Conservation (phyloP, 2,797 vertebrate genomes). For the Ctenopoma multispine region DNA sequence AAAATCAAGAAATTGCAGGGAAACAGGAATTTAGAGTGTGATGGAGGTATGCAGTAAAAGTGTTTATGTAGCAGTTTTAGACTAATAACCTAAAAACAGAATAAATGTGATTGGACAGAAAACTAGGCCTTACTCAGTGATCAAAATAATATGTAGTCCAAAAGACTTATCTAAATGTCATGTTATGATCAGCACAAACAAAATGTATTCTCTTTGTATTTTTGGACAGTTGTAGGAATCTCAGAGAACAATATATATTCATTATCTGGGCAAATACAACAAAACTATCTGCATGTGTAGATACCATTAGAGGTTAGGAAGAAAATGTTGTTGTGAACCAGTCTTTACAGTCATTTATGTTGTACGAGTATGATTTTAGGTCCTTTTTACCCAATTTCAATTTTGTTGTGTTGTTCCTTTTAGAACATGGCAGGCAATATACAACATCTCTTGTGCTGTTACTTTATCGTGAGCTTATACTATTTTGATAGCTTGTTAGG, state of each 20-base stretch:
- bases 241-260: background rate
- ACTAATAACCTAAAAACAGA: no score
- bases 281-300: slow-evolving; percentile 4
- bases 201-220: slow-evolving; percentile 6
- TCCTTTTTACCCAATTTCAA: background rate
- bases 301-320: background rate
- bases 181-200: background rate
- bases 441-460: slow-evolving; percentile 13
- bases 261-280: slow-evolving; percentile 16
- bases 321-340: slow-evolving; percentile 12
- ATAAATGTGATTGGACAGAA: no score
- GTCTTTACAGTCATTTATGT: slow-evolving; percentile 10
- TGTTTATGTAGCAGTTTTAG: no score
- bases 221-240: slow-evolving; percentile 19
- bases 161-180: background rate
- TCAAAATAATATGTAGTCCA: background rate
- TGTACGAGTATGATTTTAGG: background rate
- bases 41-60: no score
- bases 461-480: slow-evolving; percentile 4
- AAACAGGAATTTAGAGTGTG: no score
- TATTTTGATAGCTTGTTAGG: slow-evolving; percentile 9
- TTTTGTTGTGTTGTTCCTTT: background rate
- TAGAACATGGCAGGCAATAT: slow-evolving; percentile 27
- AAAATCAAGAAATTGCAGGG: no score
- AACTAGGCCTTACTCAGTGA: no score